phyloP scores from a whole-genome alignment of 1,140 invertebrate species.

The Stegodyphus mimosarum region DNA sequence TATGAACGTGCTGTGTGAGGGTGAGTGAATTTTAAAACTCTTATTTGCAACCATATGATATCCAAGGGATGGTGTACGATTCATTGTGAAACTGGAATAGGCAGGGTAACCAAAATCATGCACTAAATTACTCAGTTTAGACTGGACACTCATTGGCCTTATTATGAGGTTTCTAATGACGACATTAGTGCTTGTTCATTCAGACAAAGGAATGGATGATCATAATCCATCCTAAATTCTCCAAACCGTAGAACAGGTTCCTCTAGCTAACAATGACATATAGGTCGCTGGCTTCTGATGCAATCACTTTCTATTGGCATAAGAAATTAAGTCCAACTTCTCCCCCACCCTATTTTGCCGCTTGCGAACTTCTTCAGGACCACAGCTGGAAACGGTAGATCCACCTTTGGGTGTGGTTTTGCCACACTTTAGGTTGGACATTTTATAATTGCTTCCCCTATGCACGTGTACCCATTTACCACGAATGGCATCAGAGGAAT shows the following conservation, averaged over 20 bases:
- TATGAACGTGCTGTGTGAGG: too few species aligned
- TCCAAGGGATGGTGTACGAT: too few species aligned
- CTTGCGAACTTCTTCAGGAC: slow-evolving; percentile 17
- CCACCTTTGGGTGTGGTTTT: slow-evolving; percentile 32
- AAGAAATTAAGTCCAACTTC: not conserved
- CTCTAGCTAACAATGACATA: not conserved
- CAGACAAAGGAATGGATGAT: too few species aligned
- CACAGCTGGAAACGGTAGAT: slow-evolving; percentile 9
- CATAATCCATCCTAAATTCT: not conserved
- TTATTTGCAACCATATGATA: too few species aligned
- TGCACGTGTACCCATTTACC: too few species aligned
- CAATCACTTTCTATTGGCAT: slow-evolving; percentile 20
- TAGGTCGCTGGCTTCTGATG: slow-evolving; percentile 21
- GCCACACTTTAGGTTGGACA: not conserved
- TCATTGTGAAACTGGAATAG: too few species aligned
- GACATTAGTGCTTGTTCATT: too few species aligned
- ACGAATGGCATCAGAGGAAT: not conserved
- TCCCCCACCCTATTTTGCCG: not conserved
- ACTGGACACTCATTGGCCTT: too few species aligned
- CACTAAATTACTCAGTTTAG: too few species aligned
- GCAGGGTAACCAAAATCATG: too few species aligned
- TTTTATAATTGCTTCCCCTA: not conserved
- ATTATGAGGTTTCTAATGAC: too few species aligned
- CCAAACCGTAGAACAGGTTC: slow-evolving; percentile 17
- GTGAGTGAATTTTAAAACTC: too few species aligned